Evolutionary conservation across 2,113 vertebrate genomes (phyloP).

Genomic region (Pluvianellus socialis): DNA sequence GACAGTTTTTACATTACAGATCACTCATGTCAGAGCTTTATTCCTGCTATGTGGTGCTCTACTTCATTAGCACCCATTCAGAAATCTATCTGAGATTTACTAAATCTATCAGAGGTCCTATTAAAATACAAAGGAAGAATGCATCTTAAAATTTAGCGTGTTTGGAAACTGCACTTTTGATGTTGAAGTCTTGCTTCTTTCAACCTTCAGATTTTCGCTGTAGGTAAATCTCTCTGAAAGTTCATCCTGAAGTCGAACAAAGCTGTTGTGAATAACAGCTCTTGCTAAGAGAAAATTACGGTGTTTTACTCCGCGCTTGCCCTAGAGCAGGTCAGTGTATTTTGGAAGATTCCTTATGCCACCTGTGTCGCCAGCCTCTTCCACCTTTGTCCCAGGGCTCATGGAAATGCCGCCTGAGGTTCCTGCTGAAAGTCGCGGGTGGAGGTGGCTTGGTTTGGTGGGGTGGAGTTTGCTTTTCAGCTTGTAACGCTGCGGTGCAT

Average conservation of each 20-base stretch:
- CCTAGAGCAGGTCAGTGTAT: background rate
- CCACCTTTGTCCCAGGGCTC: background rate
- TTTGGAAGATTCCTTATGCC: background rate
- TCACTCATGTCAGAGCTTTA: background rate
- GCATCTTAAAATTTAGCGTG: background rate
- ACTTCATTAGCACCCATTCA: background rate
- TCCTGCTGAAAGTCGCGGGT: background rate
- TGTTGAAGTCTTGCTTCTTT: background rate
- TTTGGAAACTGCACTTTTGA: background rate
- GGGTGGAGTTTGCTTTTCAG: background rate
- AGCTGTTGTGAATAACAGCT: background rate
- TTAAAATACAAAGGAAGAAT: background rate
- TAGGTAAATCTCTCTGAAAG: background rate
- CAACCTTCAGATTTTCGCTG: background rate
- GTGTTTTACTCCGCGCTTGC: background rate
- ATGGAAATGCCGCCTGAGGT: background rate
- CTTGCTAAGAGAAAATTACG: background rate
- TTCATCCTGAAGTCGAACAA: background rate
- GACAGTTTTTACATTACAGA: background rate
- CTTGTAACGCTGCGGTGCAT: background rate
- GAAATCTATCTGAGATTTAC: background rate
- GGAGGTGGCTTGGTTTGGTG: background rate
- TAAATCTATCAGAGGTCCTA: background rate
- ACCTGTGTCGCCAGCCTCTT: background rate
- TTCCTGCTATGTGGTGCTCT: background rate